phyloP scores from a whole-genome alignment of 2,888 invertebrate species.

The Colletes collaris region DNA sequence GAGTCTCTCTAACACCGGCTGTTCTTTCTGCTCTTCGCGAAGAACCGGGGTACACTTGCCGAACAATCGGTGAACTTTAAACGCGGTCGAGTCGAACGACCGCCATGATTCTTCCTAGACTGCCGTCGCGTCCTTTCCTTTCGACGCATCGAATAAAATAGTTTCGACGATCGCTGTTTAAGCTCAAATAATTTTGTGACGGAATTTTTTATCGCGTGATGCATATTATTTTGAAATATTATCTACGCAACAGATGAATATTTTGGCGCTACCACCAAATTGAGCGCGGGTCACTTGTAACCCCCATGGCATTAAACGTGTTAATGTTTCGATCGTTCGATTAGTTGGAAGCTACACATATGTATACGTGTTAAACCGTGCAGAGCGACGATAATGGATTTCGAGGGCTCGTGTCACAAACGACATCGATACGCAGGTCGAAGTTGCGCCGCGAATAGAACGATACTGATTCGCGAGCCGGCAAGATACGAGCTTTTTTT shows the following conservation, averaged over 20 bases:
- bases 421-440: constrained; percentile 9
- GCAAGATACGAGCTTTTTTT: constrained; percentile 33
- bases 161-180: no score
- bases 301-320: no score
- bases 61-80: constrained; percentile 8
- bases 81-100: not conserved
- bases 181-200: no score
- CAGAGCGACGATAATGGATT: not conserved
- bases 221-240: no score
- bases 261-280: no score
- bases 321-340: no score
- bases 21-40: constrained; percentile 1
- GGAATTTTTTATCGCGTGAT: no score
- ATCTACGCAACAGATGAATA: no score
- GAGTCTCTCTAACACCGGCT: constrained; percentile 51
- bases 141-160: no score
- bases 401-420: constrained; percentile 29
- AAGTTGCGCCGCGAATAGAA: constrained; percentile 26
- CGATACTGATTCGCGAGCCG: constrained; percentile 19
- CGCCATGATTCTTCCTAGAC: not conserved
- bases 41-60: not conserved
- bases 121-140: not conserved
- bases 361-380: no score
- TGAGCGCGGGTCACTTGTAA: no score
- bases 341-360: no score